A percentile compares a stretch with the other conserved stretches of the same genome.
Conservation (phyloP, 2,888 invertebrate genomes). For the Lasioglossum pauxillum region DNA sequence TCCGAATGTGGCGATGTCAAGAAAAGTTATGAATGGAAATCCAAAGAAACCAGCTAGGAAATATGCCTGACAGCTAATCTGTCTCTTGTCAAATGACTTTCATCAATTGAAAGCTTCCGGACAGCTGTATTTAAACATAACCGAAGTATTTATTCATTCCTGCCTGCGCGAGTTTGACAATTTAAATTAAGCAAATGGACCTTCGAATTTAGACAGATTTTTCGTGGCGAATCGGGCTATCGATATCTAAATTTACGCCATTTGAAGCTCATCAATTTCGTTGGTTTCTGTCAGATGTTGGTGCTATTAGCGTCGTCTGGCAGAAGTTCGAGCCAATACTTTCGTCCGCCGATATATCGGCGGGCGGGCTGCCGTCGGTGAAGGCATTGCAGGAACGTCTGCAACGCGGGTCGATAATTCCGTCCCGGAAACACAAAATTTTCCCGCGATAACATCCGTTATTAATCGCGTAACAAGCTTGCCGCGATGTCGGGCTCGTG, state of each 20-base stretch:
- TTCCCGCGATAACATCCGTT: conserved; percentile 36
- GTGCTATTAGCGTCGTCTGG: neutral
- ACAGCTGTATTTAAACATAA: neutral
- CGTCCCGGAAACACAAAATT: conserved; percentile 33
- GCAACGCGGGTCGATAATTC: conserved; percentile 45
- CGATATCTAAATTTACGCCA: neutral
- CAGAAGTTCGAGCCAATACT: neutral
- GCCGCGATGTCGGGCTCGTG: conserved; percentile 42
- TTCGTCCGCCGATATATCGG: conserved; percentile 1
- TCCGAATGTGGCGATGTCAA: neutral
- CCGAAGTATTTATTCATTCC: neutral
- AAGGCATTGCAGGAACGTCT: conserved; percentile 32
- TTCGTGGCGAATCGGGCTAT: neutral
- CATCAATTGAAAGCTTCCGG: neutral
- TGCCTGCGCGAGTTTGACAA: neutral
- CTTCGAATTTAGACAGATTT: neutral
- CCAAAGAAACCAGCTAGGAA: neutral
- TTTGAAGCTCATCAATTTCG: neutral
- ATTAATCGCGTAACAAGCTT: conserved; percentile 33
- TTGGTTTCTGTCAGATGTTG: neutral
- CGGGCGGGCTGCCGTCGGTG: neutral
- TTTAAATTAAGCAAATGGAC: neutral
- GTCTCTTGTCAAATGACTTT: neutral
- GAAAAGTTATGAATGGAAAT: too few relatives aligned
- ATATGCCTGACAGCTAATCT: neutral